Conservation (phyloP, 2,797 vertebrate species). For the Mustela erminea region DNA sequence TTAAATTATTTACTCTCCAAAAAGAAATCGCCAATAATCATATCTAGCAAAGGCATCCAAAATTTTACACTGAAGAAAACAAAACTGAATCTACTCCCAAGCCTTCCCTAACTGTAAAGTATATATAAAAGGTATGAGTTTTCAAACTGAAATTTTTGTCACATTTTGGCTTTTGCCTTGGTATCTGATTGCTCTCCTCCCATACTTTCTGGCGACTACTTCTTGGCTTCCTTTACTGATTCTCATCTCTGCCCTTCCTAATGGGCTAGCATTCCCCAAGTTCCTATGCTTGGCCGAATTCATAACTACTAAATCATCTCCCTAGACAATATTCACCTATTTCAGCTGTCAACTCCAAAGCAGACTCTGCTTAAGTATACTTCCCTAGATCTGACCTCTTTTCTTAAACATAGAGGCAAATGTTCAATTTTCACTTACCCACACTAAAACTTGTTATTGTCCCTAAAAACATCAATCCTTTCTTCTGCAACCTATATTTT, state of each 20-base stretch:
- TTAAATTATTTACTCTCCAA: neutral
- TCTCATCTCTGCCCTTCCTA: neutral
- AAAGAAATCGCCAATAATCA: conserved; percentile 8
- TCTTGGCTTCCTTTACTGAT: neutral
- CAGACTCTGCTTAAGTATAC: neutral
- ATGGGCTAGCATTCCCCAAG: neutral
- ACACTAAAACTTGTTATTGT: neutral
- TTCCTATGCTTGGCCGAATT: neutral
- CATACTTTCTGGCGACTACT: neutral
- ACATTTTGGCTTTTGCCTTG: neutral
- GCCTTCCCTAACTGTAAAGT: neutral
- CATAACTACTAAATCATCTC: conserved; percentile 5
- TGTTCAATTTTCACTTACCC: neutral
- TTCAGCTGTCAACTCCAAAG: neutral
- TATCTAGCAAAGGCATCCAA: neutral
- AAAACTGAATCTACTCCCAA: neutral
- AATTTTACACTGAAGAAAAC: neutral
- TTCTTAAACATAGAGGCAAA: neutral
- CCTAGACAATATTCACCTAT: neutral
- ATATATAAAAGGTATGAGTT: neutral
- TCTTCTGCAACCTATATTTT: neutral
- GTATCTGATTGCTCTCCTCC: neutral
- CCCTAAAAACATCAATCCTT: neutral
- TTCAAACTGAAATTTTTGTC: neutral
- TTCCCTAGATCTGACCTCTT: neutral